A percentile compares a stretch with the other conserved stretches of the same genome.
phyloP scores from a whole-genome alignment of 2,888 invertebrate species.

The Dimorphilus gyrociliatus region DNA sequence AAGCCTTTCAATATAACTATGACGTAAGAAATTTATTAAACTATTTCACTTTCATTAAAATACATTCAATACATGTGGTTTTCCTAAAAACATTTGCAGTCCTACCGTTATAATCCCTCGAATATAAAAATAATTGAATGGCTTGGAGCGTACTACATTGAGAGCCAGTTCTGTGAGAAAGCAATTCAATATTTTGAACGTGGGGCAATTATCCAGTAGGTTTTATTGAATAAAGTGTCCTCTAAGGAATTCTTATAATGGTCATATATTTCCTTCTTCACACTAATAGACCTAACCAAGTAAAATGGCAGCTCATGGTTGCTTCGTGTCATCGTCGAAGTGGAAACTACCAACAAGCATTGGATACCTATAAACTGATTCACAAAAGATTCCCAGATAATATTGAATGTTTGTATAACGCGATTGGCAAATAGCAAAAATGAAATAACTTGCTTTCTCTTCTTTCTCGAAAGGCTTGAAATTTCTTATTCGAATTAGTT shows the following conservation, averaged over 20 bases:
- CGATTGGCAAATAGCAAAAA: too few relatives aligned
- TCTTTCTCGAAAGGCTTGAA: too few relatives aligned
- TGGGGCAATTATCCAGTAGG: constrained; percentile 36
- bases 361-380: constrained; percentile 65
- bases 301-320: constrained; percentile 67
- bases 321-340: constrained; percentile 66
- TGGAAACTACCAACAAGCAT: constrained; percentile 66
- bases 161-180: constrained; percentile 71
- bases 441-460: too few relatives aligned
- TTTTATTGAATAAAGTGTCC: constrained; percentile 5
- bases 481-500: constrained; percentile 68
- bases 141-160: constrained; percentile 72
- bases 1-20: constrained; percentile 64
- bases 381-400: constrained; percentile 83
- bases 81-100: constrained; percentile 39
- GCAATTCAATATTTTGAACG: constrained; percentile 58
- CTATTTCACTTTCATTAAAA: neutral
- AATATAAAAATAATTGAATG: constrained; percentile 65
- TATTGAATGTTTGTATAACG: constrained; percentile 59
- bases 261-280: neutral
- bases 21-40: constrained; percentile 46
- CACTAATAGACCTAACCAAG: constrained; percentile 50
- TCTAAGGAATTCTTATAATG: neutral
- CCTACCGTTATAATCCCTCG: constrained; percentile 53
- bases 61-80: neutral